Percentiles rank a stretch among this genome's conserved stretches.
Conservation (phyloP, 2,113 vertebrate species). For the Callorhinus ursinus region DNA sequence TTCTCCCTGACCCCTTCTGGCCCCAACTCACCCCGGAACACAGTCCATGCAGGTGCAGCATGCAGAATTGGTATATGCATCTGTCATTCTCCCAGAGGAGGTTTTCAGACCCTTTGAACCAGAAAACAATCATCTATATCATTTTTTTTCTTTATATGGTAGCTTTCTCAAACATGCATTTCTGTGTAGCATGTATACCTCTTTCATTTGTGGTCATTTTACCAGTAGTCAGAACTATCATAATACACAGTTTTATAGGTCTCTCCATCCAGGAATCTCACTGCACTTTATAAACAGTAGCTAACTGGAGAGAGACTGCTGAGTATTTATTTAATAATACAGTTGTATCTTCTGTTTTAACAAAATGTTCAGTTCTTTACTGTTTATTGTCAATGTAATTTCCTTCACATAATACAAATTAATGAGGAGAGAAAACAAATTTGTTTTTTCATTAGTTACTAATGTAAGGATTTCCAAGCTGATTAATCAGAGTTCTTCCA, state of each 20-base stretch:
- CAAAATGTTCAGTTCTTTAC: slow-evolving; percentile 72
- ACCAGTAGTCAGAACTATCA: not conserved
- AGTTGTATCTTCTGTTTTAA: slow-evolving; percentile 65
- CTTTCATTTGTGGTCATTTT: slow-evolving; percentile 32
- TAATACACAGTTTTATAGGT: not conserved
- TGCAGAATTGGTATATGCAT: not conserved
- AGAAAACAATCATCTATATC: not conserved
- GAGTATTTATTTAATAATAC: slow-evolving; percentile 70
- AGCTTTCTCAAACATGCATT: not conserved
- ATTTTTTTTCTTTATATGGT: not conserved
- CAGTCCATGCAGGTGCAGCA: not conserved
- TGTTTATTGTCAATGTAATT: slow-evolving; percentile 77
- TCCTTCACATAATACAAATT: slow-evolving; percentile 75
- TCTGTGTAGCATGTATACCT: not conserved
- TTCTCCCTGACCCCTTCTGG: slow-evolving; percentile 15
- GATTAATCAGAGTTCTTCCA: slow-evolving; percentile 62
- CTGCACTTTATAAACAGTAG: slow-evolving; percentile 53
- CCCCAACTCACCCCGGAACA: not conserved
- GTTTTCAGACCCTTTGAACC: not conserved
- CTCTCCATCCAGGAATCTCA: slow-evolving; percentile 30
- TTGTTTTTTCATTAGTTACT: slow-evolving; percentile 76
- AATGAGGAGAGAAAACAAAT: slow-evolving; percentile 75
- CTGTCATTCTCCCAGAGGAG: slow-evolving; percentile 14
- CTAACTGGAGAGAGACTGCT: slow-evolving; percentile 58
- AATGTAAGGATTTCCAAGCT: slow-evolving; percentile 69